These are phyloP conservation scores for Pogonognathellus flavescens DNA, from an alignment of 1,140 invertebrate genomes.

Conservation along the genomic window DNA sequence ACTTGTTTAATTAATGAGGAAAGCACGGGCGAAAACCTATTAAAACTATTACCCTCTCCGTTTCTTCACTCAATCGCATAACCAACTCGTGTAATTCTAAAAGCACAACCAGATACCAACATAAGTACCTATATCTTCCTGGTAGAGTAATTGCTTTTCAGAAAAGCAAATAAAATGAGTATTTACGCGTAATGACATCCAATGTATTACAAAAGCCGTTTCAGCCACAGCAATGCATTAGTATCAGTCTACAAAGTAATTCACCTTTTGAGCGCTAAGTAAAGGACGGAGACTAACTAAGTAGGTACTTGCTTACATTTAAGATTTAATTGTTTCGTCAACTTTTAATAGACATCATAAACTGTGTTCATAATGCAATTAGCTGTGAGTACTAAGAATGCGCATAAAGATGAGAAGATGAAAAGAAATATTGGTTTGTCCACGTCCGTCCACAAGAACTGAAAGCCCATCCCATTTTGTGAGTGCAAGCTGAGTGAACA, in stretches of 20 bases:
- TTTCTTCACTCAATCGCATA: background rate
- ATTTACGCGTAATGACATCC: background rate
- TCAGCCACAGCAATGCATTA: background rate
- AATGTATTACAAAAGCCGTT: background rate
- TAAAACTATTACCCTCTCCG: conserved; percentile 21
- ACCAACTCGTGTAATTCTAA: background rate
- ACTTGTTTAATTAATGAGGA: conserved; percentile 44
- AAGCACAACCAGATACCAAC: background rate
- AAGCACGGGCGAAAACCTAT: conserved; percentile 36
- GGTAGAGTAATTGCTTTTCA: conserved; percentile 15
- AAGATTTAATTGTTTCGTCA: conserved; percentile 39
- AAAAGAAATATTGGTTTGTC: conserved; percentile 35
- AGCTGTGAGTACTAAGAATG: background rate
- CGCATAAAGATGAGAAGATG: background rate
- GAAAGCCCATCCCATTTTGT: conserved; percentile 37
- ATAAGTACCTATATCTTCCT: conserved; percentile 2
- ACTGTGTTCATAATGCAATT: background rate
- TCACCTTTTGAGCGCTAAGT: too few relatives aligned
- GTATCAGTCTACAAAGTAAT: too few relatives aligned
- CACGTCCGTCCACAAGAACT: conserved; percentile 38
- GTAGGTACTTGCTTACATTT: background rate
- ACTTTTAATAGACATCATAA: background rate
- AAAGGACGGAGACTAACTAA: background rate
- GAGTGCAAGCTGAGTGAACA: conserved; percentile 36
- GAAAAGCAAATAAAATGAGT: conserved; percentile 12